Evolutionary conservation across 2,113 vertebrate genomes (phyloP).

Genomic region (Silurus glanis): DNA sequence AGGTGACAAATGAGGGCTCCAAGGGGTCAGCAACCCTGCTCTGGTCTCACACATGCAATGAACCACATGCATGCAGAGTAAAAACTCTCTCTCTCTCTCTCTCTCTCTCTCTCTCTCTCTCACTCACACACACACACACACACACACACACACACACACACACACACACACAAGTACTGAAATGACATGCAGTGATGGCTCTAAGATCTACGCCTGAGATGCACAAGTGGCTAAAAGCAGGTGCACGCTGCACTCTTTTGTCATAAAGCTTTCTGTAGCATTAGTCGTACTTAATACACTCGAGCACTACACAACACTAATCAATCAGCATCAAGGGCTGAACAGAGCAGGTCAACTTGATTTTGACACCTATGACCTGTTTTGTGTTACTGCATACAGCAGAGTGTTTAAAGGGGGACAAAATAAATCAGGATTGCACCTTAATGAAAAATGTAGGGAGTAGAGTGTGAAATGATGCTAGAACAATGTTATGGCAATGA

Average conservation of each 20-base stretch:
- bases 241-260: slow-evolving; percentile 19
- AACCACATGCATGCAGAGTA: slow-evolving; percentile 43
- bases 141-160: background rate
- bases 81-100: slow-evolving; percentile 14
- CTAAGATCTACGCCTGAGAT: slow-evolving; percentile 11
- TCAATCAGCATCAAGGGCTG: slow-evolving; percentile 13
- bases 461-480: background rate
- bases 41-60: slow-evolving; percentile 44
- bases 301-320: background rate
- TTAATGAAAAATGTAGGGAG: background rate
- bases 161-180: slow-evolving; percentile 22
- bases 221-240: slow-evolving; percentile 24
- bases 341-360: background rate
- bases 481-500: too few species aligned
- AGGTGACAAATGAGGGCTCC: slow-evolving; percentile 69
- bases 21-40: slow-evolving; percentile 61
- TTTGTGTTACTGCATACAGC: background rate
- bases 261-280: background rate
- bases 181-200: background rate
- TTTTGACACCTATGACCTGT: slow-evolving; percentile 32
- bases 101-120: too few species aligned
- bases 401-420: background rate
- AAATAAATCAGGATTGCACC: background rate
- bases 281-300: background rate
- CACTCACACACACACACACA: too few species aligned